Evolutionary conservation across 2,888 invertebrate species (phyloP), one percentile per base, ranked within the genome.

Genomic region (Rhingia campestris): DNA sequence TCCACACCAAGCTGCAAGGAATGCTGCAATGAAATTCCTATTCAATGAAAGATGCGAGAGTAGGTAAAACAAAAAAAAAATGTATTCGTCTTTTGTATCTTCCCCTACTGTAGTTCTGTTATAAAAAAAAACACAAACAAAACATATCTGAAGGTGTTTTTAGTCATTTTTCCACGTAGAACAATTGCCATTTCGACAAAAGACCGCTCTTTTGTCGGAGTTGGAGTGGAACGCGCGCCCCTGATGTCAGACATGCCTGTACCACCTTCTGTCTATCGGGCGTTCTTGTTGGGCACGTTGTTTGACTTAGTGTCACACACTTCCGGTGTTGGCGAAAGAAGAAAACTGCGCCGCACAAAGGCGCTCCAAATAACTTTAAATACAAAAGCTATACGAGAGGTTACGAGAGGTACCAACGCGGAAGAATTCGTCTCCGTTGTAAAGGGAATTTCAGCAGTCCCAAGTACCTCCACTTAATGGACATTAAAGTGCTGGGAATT

Each of bases 261-360:
- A 30, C 10, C 33, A 6, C 30, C 32, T n/a, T 30, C 39, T 43
- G 37, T 69, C 35, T 74, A 56, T 72, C 33, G 70, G 22, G 47
- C 47, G 59, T 58, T 67, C 66, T 49, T 41, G 37, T 56, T 61
- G 53, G 59, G 80, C 63, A 69, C 41, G 41, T 74, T 74, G 74
- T 58, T 81, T 81, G 80, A 74, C 80, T 81, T 69, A 74, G 74
- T 63, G 74, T 81, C 81, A 64, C 70, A 69, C 51, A 75, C 75
- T 81, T 81, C 81, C 81, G 81, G 81, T 64, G 64, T 33, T 63
- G 37, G 12, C 64, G 22, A 41, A 53, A 47, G 12, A 54, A 63
- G 49, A 10, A 22, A 10, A 30, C 4, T 30, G 22, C 22, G 22
- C 22, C 22, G 22, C 47, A 45, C 10, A 56, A 70, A 63, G 22